Evolutionary conservation across 1,140 invertebrate genomes (phyloP), one percentile per base, ranked within the genome.

Genomic region (Triops cancriformis): DNA sequence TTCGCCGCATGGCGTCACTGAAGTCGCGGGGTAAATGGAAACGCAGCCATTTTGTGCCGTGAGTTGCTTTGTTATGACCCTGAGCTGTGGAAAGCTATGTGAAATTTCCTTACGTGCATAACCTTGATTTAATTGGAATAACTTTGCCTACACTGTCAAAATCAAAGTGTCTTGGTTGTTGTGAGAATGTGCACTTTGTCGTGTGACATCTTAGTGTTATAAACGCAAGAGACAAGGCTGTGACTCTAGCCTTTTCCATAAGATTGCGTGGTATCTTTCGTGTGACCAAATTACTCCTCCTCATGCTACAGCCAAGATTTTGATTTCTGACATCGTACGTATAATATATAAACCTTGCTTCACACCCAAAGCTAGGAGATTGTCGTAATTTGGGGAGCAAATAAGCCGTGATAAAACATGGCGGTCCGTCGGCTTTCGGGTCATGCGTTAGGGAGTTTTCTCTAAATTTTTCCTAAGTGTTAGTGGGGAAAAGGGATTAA

Each of bases 11-110:
- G 51, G 51, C 51, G 51, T 64, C 51, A 23, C 51, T 64, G 23
- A 23, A 64, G 23, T 64, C 51, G 51, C 51, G 14, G 23, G n/a
- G 51, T 64, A 64, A 14, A 64, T 64, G n/a, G 51, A 64, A 37
- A n/a, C 51, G 51, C 51, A 64, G 51, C 51, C 51, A 64, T 64
- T 64, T 64, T 64, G 51, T 64, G 51, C 23, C 51, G 51, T 64
- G 0, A 7, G n/a, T 64, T 64, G 51, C 51, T 64, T 64, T 64
- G 51, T 64, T 64, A 64, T 64, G 51, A 23, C 51, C 51, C 51
- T 64, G 10, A 64, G 51, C 51, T 64, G 51, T 64, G 51, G 14
- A 64, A 64, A 64, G 14, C 23, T 64, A 23, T 9, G 10, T 23
- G 18, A n/a, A 64, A 23, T 64, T 64, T 64, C 23, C 51, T 64